Base-by-base conservation (phyloP, 2,113 vertebrate genomes). In the Cyprinodon tularosa region DNA sequence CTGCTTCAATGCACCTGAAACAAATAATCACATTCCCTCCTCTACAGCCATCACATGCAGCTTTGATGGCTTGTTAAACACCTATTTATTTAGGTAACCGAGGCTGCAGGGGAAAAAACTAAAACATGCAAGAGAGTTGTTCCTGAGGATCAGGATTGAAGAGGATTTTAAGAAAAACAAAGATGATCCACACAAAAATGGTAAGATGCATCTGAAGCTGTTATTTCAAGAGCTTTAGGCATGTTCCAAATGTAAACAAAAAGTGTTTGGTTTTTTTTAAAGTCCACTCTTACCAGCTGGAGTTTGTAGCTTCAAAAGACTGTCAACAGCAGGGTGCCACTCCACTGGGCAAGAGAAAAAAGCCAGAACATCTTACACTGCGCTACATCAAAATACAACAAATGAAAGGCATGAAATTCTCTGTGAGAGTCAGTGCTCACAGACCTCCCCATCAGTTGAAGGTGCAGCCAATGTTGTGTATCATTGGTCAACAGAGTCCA, bases 341-440 rank as follows among this genome's bases (percentile, higher is more conserved):
- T 73, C 72, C 48, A 45, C 50, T 4, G 67, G 81, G 75, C 44
- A 70, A 77, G n/a, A 20, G 15, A 73, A 85, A 76, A 78, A 77
- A 53, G 70, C 70, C 80, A 67, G 17, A 83, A 84, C 74, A 88
- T 89, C 80, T 86, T 80, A 72, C 69, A 71, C 67, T 20, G 62
- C 68, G 20, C 40, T 50, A 88, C 80, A 87, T 89, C 80, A 86
- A 89, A 86, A 90, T 83, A 70, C 73, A 86, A 77, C 62, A 77
- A 92, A 87, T 90, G 84, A 91, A 91, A 92, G 78, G 88, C 62
- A 50, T 77, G 82, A 84, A 86, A 88, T 91, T 90, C 86, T 89
- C 62, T 91, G 6, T 81, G 86, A 80, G 82, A 75, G 65, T 72
- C 40, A 50, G 0, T 2, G 3, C 64, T 39, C 65, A 20, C 57